These are phyloP conservation scores for Drosophila meridiana DNA, from an alignment of 2,888 invertebrate genomes.

Conservation along the genomic window DNA sequence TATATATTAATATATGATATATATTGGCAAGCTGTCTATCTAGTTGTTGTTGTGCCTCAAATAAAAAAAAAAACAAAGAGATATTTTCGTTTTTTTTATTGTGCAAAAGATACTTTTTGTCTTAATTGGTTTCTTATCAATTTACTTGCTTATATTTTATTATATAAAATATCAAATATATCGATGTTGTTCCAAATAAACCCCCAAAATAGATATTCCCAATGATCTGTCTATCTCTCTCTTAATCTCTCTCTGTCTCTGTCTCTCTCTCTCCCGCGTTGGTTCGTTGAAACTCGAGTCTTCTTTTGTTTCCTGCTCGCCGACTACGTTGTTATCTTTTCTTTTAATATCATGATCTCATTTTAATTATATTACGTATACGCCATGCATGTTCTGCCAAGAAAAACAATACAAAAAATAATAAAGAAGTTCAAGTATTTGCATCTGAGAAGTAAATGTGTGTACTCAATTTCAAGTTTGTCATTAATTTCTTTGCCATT, in stretches of 20 bases:
- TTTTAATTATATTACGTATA: slow-evolving; percentile 18
- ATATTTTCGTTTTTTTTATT: slow-evolving; percentile 30
- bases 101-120: slow-evolving; percentile 38
- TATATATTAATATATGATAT: slow-evolving; percentile 39
- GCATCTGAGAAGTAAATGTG: slow-evolving; percentile 72
- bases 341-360: slow-evolving; percentile 32
- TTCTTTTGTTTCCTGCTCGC: slow-evolving; percentile 48
- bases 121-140: slow-evolving; percentile 49
- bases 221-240: slow-evolving; percentile 3
- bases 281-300: slow-evolving; percentile 18
- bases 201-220: slow-evolving; percentile 2
- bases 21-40: slow-evolving; percentile 54
- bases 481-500: slow-evolving; percentile 5
- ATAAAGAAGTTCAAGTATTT: slow-evolving; percentile 23
- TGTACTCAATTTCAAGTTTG: slow-evolving; percentile 71
- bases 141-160: slow-evolving; percentile 42
- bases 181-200: slow-evolving; percentile 35
- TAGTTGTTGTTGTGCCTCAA: slow-evolving; percentile 68
- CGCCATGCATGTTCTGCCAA: slow-evolving; percentile 39
- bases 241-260: slow-evolving; percentile 29
- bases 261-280: slow-evolving; percentile 34
- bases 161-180: slow-evolving; percentile 14
- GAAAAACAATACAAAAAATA: background rate
- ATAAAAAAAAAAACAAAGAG: background rate
- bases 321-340: slow-evolving; percentile 21